A percentile compares a stretch with the other conserved stretches of the same genome.
Evolutionary conservation across 37 sponge, comb jelly and placozoan species (phyloP).

Genomic region (Halisarca cf. caerulea): DNA sequence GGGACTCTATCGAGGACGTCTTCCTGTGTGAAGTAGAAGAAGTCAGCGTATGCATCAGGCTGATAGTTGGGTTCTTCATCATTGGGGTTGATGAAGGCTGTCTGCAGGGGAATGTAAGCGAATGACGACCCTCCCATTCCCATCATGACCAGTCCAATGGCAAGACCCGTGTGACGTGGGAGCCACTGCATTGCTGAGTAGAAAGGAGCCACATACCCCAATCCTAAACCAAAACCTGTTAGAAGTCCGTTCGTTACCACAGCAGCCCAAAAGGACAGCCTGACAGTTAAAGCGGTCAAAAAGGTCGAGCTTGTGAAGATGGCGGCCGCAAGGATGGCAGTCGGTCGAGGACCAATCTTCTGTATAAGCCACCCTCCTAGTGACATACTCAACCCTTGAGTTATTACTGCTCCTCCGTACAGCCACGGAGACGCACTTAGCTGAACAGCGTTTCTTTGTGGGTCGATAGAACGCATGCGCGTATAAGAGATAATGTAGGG

Average conservation of each 20-base stretch:
- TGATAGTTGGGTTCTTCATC: conserved; percentile 6
- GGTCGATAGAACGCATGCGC: neutral
- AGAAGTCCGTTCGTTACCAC: conserved; percentile 33
- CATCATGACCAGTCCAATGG: conserved; percentile 32
- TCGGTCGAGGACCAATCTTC: conserved; percentile 33
- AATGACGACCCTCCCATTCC: conserved; percentile 36
- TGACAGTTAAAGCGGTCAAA: neutral
- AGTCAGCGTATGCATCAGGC: conserved; percentile 8
- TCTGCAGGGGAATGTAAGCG: conserved; percentile 40
- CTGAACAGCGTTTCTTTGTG: neutral
- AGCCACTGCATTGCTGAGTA: conserved; percentile 46
- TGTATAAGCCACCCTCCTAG: conserved; percentile 40
- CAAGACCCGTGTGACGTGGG: conserved; percentile 31
- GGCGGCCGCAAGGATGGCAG: conserved; percentile 22
- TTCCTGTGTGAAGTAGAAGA: conserved; percentile 12
- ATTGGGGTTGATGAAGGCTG: conserved; percentile 47
- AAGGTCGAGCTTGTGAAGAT: neutral
- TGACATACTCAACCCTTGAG: conserved; percentile 31
- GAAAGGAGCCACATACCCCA: conserved; percentile 24
- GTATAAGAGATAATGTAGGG: conserved; percentile 43
- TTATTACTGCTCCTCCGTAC: conserved; percentile 14
- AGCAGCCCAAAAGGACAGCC: conserved; percentile 29
- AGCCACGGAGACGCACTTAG: conserved; percentile 36
- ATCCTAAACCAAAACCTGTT: conserved; percentile 29
- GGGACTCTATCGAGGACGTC: conserved; percentile 47